Evolutionary conservation across 2,797 vertebrate species (phyloP).

Genomic region (Rhyacichthys aspro): DNA sequence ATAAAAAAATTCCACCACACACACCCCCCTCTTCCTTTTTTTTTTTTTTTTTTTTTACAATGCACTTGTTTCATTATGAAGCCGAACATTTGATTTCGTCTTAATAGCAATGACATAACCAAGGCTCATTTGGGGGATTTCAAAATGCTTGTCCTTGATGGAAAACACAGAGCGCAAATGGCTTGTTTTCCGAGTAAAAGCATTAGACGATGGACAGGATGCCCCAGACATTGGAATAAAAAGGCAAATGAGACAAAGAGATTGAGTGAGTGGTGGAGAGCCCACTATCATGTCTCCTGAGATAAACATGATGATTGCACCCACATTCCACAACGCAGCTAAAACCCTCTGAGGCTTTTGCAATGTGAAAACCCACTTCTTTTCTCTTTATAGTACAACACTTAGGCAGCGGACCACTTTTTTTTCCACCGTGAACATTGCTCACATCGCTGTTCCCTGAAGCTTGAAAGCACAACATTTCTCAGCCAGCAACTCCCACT

Average conservation of each 20-base stretch:
- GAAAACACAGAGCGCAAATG: slow-evolving; percentile 56
- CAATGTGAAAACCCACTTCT: slow-evolving; percentile 74
- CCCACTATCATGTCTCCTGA: slow-evolving; percentile 59
- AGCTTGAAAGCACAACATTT: slow-evolving; percentile 84
- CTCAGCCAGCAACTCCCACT: slow-evolving; percentile 81
- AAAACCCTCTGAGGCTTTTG: slow-evolving; percentile 74
- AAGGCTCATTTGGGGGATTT: slow-evolving; percentile 55
- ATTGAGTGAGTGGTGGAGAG: slow-evolving; percentile 59
- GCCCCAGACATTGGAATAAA: slow-evolving; percentile 38
- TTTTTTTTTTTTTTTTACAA: slow-evolving; percentile 41
- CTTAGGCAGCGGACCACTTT: slow-evolving; percentile 68
- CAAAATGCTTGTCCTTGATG: slow-evolving; percentile 35
- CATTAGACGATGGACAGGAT: slow-evolving; percentile 31
- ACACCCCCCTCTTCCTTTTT: no score
- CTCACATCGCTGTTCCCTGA: slow-evolving; percentile 82
- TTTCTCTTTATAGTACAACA: slow-evolving; percentile 75
- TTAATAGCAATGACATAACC: slow-evolving; percentile 46
- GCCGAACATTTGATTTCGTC: slow-evolving; percentile 51
- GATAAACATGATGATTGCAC: slow-evolving; percentile 76
- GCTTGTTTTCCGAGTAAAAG: slow-evolving; percentile 21
- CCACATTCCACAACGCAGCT: slow-evolving; percentile 65
- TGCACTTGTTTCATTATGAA: slow-evolving; percentile 76
- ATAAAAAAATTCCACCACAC: slow-evolving; percentile 76
- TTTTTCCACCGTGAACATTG: slow-evolving; percentile 76
- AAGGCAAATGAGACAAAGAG: slow-evolving; percentile 57